Percentiles rank a stretch among this genome's conserved stretches.
These are phyloP conservation scores for Stenopsyche tienmushanensis DNA, from an alignment of 1,140 invertebrate genomes.

Conservation along the genomic window DNA sequence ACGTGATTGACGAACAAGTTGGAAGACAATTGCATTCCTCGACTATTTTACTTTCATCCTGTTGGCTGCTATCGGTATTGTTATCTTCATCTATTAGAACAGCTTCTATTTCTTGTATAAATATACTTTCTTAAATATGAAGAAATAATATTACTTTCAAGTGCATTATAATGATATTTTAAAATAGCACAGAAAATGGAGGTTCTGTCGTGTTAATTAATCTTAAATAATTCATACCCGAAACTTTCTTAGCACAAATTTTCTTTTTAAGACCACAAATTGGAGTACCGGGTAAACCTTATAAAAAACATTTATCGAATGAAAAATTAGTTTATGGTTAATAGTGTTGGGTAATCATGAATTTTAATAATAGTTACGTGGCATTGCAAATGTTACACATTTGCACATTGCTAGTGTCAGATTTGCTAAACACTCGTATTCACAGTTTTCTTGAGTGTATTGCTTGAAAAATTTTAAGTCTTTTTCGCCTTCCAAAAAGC, in stretches of 20 bases:
- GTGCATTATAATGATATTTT: no score
- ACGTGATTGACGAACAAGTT: slow-evolving; percentile 65
- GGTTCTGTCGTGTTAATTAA: no score
- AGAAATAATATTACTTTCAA: neutral
- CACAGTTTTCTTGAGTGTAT: slow-evolving; percentile 67
- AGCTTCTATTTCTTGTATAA: neutral
- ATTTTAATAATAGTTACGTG: neutral
- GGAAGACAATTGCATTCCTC: slow-evolving; percentile 63
- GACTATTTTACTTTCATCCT: slow-evolving; percentile 40
- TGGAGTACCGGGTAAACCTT: slow-evolving; percentile 49
- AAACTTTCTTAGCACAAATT: slow-evolving; percentile 51
- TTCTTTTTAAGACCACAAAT: slow-evolving; percentile 60
- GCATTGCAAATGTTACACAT: neutral
- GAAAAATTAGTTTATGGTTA: no score
- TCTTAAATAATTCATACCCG: slow-evolving; percentile 44
- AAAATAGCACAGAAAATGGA: no score
- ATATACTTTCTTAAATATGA: neutral
- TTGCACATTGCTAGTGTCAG: slow-evolving; percentile 51
- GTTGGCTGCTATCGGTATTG: slow-evolving; percentile 53
- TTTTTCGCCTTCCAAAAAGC: slow-evolving; percentile 55
- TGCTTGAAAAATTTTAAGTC: slow-evolving; percentile 56
- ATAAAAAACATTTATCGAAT: neutral
- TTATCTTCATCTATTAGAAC: no score
- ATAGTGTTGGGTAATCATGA: no score
- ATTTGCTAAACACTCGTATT: slow-evolving; percentile 67